Base-by-base conservation (phyloP, 2,113 vertebrate genomes). In the Eleginops maclovinus region DNA sequence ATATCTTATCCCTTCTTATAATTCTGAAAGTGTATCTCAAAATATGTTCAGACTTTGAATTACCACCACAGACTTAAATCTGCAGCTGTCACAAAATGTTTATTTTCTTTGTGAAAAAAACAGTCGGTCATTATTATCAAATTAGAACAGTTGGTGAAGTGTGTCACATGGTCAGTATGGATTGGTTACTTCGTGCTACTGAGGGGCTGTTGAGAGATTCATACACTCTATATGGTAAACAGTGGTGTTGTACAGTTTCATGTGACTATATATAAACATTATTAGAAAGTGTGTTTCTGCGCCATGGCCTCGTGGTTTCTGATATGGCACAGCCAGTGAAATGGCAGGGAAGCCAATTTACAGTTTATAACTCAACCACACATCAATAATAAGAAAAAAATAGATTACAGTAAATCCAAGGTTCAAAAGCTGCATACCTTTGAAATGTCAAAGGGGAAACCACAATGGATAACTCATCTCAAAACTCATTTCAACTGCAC, bases 391-490 rank as follows among this genome's bases (percentile, higher is more conserved):
- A 88, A 50, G 50, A 75, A 84, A 88, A 88, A 91, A 91, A 92
- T 77, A 89, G 91, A 93, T 93, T 95, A 90, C 89, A 91, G 92
- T 93, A 92, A 94, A 91, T 90, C 86, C 87, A 88, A 82, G 88
- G 89, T 93, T 93, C 87, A 91, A 88, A 88, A 87, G 82, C 87
- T 80, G 84, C 91, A 91, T 92, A 88, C 88, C 91, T 93, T 89
- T 88, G 90, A 95, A 94, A 94, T 94, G 93, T 94, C 93, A 94
- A 89, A 93, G 86, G 88, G 78, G 82, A 89, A 91, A 89, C 83
- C 92, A 87, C 87, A 84, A 77, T 79, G 90, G 89, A 91, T 91
- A 93, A 93, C 85, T 93, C 88, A 91, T 91, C 90, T 90, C 88
- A 87, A 90, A 94, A 94, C 89, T 93, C 86, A 94, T 94, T 94